These are phyloP conservation scores for Cremastobaeus sp. DNA, from an alignment of 2,888 invertebrate species.

Conservation along the genomic window DNA sequence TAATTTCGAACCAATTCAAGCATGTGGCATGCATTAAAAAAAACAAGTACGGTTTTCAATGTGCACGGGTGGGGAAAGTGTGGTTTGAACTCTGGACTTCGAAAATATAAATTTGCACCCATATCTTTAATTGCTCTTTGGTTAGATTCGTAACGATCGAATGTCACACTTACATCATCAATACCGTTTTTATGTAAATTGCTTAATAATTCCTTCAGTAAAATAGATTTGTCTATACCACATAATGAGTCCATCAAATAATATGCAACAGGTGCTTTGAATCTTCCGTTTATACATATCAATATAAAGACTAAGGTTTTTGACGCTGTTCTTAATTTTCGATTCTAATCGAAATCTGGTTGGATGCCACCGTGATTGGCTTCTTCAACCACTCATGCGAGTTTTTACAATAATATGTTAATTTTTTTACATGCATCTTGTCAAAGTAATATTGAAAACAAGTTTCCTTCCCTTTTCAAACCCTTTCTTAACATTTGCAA, in stretches of 20 bases:
- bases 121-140: conserved; percentile 30
- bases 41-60: conserved; percentile 24
- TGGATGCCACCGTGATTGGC: no score
- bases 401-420: no score
- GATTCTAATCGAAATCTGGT: no score
- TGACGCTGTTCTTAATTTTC: no score
- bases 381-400: no score
- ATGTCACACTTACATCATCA: conserved; percentile 37
- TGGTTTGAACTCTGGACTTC: not conserved
- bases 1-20: conserved; percentile 44
- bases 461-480: conserved; percentile 13
- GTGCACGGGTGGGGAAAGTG: conserved; percentile 15
- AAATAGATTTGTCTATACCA: no score
- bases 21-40: conserved; percentile 51
- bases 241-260: conserved; percentile 50
- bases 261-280: conserved; percentile 24
- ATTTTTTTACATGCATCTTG: no score
- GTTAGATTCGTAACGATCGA: conserved; percentile 44
- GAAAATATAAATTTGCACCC: conserved; percentile 20
- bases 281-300: no score
- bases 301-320: no score
- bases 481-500: conserved; percentile 7
- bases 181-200: conserved; percentile 23
- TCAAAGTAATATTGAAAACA: conserved; percentile 29
- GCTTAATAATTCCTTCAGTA: not conserved